Conservation (phyloP, 2,797 vertebrate genomes). For the Sitta carolinensis region DNA sequence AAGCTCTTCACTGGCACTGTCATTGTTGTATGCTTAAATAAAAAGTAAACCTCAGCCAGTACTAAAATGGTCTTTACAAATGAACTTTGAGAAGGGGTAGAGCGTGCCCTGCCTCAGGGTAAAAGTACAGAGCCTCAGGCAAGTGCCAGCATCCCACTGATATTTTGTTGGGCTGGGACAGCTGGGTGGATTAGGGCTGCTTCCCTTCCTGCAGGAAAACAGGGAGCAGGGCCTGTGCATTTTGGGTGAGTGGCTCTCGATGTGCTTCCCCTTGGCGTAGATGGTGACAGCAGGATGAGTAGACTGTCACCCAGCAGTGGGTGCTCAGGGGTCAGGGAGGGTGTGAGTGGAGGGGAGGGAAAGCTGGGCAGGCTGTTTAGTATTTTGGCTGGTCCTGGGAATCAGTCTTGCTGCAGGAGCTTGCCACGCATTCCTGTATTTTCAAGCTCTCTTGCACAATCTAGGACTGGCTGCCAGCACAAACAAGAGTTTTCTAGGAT, state of each 20-base stretch:
- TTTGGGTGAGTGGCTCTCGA: not conserved
- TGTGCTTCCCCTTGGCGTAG: not conserved
- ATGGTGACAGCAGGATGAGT: not conserved
- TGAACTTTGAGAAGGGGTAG: not conserved
- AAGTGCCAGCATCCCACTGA: not conserved
- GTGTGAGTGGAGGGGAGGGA: not conserved
- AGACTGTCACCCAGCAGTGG: not conserved
- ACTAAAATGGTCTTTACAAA: not conserved
- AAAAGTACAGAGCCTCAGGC: not conserved
- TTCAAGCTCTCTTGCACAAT: not conserved
- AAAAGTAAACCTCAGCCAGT: not conserved
- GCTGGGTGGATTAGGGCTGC: not conserved
- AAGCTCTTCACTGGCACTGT: not conserved
- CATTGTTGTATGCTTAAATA: not conserved
- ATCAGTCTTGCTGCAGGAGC: not conserved
- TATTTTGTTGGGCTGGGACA: not conserved
- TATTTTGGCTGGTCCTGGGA: not conserved
- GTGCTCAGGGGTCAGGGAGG: not conserved
- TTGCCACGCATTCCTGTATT: not conserved
- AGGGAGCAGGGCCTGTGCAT: not conserved
- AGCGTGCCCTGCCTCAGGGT: not conserved
- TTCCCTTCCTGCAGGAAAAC: not conserved
- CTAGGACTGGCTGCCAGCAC: not conserved
- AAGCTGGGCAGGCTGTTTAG: rapidly evolving
- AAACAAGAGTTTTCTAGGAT: not conserved